Base-by-base conservation (phyloP, 2,888 invertebrate species). In the Campopleginae sp. region DNA sequence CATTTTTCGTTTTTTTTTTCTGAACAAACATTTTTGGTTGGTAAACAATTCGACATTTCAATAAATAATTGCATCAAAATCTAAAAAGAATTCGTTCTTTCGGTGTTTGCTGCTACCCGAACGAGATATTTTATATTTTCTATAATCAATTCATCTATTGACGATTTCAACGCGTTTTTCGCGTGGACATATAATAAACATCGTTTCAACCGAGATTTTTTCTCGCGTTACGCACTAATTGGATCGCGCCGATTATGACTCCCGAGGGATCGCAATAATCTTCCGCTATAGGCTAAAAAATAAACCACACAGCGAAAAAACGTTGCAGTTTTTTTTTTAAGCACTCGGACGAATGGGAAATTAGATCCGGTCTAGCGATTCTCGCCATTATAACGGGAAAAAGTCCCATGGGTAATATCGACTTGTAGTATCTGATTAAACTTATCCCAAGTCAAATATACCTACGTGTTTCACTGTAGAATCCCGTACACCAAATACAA, bases 401-500 rank as follows among this genome's bases (percentile, higher is more conserved):
- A 75, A 42, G 7, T 75, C 68, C 75, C 63, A 54, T 75, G 70
- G 63, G 70, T 75, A 85, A 66, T 81, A 80, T 86, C 84, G 74
- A 78, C 71, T 80, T 65, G 54, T 63, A 54, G 77, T 58, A 80
- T 83, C 83, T 84, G 77, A 84, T 84, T 86, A 86, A 68, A 61
- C 75, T 58, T 80, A 84, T 80, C 76, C 51, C 66, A 54, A 70
- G 33, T 54, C 77, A 48, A 8, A 61, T 71, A 46, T 54, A 48
- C 44, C 10, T 66, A 5, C 80, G 65, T 14, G 75, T 54, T 84
- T 71, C 75, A 33, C 61, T 54, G 42, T 81, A 44, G 63, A 72
- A 42, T 84, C 84, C 81, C 81, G 80, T 86, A 78, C 84, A 33
- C 72, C 75, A 68, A 70, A 72, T 78, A 81, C 72, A 74, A 78